Percentiles rank a stretch among this genome's conserved stretches.
Evolutionary conservation across 2,888 invertebrate species (phyloP).

Genomic region (Stenolophus ochropezus): DNA sequence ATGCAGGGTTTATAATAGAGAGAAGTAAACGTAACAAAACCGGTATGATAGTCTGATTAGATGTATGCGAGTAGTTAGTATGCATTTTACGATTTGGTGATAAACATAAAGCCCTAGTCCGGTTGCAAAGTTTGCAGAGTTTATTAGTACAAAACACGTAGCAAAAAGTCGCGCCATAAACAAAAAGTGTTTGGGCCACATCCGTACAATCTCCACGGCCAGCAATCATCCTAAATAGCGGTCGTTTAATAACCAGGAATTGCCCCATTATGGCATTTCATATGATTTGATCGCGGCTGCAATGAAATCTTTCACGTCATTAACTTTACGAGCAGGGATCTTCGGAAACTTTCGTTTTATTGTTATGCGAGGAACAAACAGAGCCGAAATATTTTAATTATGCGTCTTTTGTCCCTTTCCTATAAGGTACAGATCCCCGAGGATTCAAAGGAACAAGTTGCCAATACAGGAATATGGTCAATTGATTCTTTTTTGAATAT

Average conservation of each 20-base stretch:
- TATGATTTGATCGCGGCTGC: slow-evolving; percentile 54
- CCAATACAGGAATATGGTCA: slow-evolving; percentile 47
- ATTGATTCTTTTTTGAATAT: slow-evolving; percentile 39
- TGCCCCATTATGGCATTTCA: slow-evolving; percentile 51
- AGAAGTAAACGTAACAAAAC: not conserved
- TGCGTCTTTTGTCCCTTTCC: slow-evolving; percentile 38
- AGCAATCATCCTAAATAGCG: slow-evolving; percentile 52
- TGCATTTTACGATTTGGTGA: slow-evolving; percentile 38
- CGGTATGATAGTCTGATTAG: not conserved
- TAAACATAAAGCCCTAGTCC: slow-evolving; percentile 8
- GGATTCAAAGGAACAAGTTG: slow-evolving; percentile 49
- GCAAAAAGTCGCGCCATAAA: slow-evolving; percentile 21
- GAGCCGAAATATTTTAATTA: slow-evolving; percentile 54
- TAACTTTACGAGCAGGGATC: slow-evolving; percentile 51
- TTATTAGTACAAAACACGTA: slow-evolving; percentile 25
- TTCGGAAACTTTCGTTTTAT: slow-evolving; percentile 50
- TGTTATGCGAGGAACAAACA: slow-evolving; percentile 40
- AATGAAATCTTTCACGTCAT: slow-evolving; percentile 58
- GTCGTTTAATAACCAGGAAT: slow-evolving; percentile 58
- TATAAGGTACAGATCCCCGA: slow-evolving; percentile 3
- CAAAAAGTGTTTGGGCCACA: slow-evolving; percentile 27
- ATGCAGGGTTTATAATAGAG: no score
- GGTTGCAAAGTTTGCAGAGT: slow-evolving; percentile 11
- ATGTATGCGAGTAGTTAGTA: slow-evolving; percentile 24
- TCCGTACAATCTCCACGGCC: not conserved